phyloP scores from a whole-genome alignment of 1,140 invertebrate genomes.

The Trichomalopsis sarcophagae region DNA sequence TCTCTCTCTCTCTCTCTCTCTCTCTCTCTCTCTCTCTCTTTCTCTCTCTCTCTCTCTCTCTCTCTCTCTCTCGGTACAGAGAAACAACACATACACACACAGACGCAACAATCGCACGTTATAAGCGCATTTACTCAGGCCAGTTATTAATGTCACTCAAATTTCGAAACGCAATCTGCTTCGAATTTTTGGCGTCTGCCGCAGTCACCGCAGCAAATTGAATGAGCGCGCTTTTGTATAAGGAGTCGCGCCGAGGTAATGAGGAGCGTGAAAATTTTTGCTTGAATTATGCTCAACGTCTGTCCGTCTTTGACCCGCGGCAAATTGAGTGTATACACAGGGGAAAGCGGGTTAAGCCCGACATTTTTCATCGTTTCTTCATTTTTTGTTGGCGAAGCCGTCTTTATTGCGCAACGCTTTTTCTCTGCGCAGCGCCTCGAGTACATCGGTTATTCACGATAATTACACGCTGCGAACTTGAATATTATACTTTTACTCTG shows the following conservation, averaged over 20 bases:
- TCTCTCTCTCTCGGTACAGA: too few relatives aligned
- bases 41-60: too few relatives aligned
- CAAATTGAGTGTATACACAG: conserved; percentile 3
- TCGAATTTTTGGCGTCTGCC: background rate
- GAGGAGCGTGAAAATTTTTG: conserved; percentile 39
- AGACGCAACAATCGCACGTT: background rate
- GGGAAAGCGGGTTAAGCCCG: conserved; percentile 38
- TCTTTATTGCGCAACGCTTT: conserved; percentile 6
- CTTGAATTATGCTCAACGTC: conserved; percentile 29
- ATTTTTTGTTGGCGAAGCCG: background rate
- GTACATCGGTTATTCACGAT: conserved; percentile 1
- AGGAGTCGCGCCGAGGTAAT: background rate
- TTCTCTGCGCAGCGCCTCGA: background rate
- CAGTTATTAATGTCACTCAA: conserved; percentile 4
- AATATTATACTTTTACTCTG: background rate
- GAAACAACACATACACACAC: background rate
- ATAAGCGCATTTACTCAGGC: background rate
- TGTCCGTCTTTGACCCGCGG: conserved; percentile 41
- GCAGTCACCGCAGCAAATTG: background rate
- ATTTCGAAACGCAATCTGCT: background rate
- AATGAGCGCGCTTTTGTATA: conserved; percentile 16
- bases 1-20: too few relatives aligned
- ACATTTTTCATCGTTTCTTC: conserved; percentile 35
- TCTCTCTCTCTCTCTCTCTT: too few relatives aligned
- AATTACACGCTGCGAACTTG: background rate